A percentile compares a stretch with the other conserved stretches of the same genome.
These are phyloP conservation scores for Ambastaia sidthimunki DNA, from an alignment of 2,797 vertebrate species.

Conservation along the genomic window DNA sequence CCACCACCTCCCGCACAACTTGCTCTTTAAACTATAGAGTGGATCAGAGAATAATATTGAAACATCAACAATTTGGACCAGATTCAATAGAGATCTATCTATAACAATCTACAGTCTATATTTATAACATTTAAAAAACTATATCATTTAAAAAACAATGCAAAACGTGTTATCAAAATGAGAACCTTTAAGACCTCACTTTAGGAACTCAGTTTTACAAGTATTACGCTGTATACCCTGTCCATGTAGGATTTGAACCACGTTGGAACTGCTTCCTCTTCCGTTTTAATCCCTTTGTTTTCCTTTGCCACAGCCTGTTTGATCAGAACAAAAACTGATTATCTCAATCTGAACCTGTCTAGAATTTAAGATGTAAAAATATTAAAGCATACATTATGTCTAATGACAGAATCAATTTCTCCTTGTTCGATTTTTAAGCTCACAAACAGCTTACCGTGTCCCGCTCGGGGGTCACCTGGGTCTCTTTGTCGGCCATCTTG, in stretches of 20 bases:
- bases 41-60: neutral
- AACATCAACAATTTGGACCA: neutral
- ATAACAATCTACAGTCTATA: too few relatives aligned
- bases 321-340: slow-evolving; percentile 24
- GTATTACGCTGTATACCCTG: slow-evolving; percentile 73
- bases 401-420: neutral
- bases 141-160: neutral
- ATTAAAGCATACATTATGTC: neutral
- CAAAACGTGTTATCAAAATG: neutral
- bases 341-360: neutral
- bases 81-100: neutral
- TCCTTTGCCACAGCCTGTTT: slow-evolving; percentile 74
- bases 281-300: slow-evolving; percentile 75
- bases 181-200: too few relatives aligned
- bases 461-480: slow-evolving; percentile 79
- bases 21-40: slow-evolving; percentile 90
- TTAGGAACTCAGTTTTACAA: too few relatives aligned
- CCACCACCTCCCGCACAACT: slow-evolving; percentile 94
- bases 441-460: slow-evolving; percentile 76
- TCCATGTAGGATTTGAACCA: slow-evolving; percentile 97
- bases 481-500: slow-evolving; percentile 83
- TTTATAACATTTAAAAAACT: too few relatives aligned
- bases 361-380: neutral
- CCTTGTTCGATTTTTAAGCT: neutral
- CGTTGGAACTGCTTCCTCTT: slow-evolving; percentile 85